These are phyloP conservation scores for Eleutherodactylus coqui DNA, from an alignment of 2,797 vertebrate genomes.

Conservation along the genomic window DNA sequence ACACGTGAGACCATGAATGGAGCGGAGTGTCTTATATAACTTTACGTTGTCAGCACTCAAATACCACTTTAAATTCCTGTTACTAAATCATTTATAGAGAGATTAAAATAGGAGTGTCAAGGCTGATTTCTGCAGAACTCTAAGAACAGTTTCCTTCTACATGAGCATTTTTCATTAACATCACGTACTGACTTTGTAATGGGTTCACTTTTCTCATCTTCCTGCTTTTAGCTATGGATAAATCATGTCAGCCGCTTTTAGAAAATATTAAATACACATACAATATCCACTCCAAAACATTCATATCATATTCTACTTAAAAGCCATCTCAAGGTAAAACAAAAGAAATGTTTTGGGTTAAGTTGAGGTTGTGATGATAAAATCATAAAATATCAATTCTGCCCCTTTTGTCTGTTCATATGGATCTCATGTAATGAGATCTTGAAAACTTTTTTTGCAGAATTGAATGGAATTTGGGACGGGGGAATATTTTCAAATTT, in stretches of 20 bases:
- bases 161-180: conserved; percentile 1
- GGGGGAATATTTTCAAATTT: too few species aligned
- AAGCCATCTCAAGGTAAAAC: not conserved
- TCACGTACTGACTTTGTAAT: not conserved
- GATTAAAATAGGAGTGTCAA: not conserved
- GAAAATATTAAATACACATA: not conserved
- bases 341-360: not conserved
- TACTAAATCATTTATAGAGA: conserved; percentile 21
- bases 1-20: not conserved
- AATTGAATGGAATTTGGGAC: too few species aligned
- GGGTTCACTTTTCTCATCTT: not conserved
- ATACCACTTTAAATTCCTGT: conserved; percentile 1
- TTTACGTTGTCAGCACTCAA: not conserved
- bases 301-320: not conserved
- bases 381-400: not conserved
- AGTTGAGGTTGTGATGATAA: not conserved
- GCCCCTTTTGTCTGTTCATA: not conserved
- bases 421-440: not conserved
- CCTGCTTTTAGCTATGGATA: not conserved
- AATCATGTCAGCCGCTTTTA: not conserved
- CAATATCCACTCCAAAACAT: not conserved
- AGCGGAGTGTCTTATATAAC: conserved; percentile 4
- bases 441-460: too few species aligned
- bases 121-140: not conserved
- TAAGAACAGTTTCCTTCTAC: not conserved